Percentiles rank a stretch among this genome's conserved stretches.
These are phyloP conservation scores for Poecilobothrus nobilitatus DNA, from an alignment of 2,888 invertebrate genomes.

Conservation along the genomic window DNA sequence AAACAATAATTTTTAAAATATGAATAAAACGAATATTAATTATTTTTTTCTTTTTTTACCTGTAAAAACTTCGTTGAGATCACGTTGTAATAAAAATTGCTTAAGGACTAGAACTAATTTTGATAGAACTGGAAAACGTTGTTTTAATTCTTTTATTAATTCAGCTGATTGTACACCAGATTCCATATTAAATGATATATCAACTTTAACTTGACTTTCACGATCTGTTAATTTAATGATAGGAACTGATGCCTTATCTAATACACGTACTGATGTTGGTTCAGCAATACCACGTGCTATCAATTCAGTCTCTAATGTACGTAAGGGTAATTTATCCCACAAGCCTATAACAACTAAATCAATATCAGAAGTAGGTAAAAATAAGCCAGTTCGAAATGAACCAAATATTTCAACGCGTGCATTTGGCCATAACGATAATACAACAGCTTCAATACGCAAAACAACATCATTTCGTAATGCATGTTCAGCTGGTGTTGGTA, in stretches of 20 bases:
- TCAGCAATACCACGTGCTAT: conserved; percentile 84
- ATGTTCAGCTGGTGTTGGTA: conserved; percentile 86
- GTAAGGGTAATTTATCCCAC: conserved; percentile 85
- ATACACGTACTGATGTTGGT: conserved; percentile 82
- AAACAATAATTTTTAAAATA: neutral
- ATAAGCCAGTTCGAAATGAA: conserved; percentile 93
- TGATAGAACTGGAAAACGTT: conserved; percentile 79
- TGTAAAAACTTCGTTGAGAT: conserved; percentile 98
- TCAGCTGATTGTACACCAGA: conserved; percentile 96
- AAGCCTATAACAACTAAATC: conserved; percentile 65
- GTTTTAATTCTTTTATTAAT: conserved; percentile 85
- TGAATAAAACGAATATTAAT: neutral
- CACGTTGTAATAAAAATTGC: conserved; percentile 95
- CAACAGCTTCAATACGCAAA: conserved; percentile 76
- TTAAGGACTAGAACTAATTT: conserved; percentile 95
- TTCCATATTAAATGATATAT: conserved; percentile 98
- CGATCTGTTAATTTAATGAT: conserved; percentile 94
- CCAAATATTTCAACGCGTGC: conserved; percentile 96
- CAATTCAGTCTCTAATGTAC: conserved; percentile 84
- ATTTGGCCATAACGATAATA: conserved; percentile 83
- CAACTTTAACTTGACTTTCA: conserved; percentile 76
- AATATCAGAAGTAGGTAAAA: conserved; percentile 89
- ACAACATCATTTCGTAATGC: conserved; percentile 82
- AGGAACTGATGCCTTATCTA: conserved; percentile 97
- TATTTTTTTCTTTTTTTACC: conserved; percentile 36